Evolutionary conservation across 2,113 vertebrate genomes (phyloP), one percentile per base, ranked within the genome.

Genomic region (Bungarus multicinctus): DNA sequence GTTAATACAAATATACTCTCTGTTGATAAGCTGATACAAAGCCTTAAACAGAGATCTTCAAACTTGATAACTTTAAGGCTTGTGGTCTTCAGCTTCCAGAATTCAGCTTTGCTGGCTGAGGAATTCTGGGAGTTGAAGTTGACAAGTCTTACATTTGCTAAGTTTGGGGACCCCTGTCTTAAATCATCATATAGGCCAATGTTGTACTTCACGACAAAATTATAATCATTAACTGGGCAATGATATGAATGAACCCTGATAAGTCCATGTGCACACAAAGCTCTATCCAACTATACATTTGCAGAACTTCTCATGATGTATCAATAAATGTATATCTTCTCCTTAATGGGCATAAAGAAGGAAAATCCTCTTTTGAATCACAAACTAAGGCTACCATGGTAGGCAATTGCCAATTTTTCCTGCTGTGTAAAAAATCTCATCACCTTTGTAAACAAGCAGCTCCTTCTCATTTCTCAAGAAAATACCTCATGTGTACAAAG

Each of bases 371-470:
- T 91, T 81, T 91, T 89, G 94, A 93, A 93, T 88, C 93, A 95
- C 90, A 96, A 94, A 96, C 94, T 89, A 95, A 96, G 94, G 95
- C 93, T 96, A 87, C 47, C 7, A 1, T 93, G 92, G 88, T 88
- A 91, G 34, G 57, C 91, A 64, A 20, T 50, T 54, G 12, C 16
- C 30, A 22, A 90, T 94, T 93, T 16, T 39, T 92, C 18, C 64
- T 52, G 45, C 54, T 91, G 92, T 86, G 94, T 57, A 52, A 89
- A 89, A 85, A n/a, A n/a, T 92, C n/a, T 90, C 85, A 55, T 93
- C 27, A 52, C 95, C 91, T 92, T 81, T 89, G 47, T 88, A 92
- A 90, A 87, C 20, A 91, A 90, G 85, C 55, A 93, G 47, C 90
- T 93, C 81, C 93, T 0, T 93, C 64, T 95, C 93, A 45, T 92